Conservation (phyloP, 2,113 vertebrate genomes). For the Nematolebias whitei region DNA sequence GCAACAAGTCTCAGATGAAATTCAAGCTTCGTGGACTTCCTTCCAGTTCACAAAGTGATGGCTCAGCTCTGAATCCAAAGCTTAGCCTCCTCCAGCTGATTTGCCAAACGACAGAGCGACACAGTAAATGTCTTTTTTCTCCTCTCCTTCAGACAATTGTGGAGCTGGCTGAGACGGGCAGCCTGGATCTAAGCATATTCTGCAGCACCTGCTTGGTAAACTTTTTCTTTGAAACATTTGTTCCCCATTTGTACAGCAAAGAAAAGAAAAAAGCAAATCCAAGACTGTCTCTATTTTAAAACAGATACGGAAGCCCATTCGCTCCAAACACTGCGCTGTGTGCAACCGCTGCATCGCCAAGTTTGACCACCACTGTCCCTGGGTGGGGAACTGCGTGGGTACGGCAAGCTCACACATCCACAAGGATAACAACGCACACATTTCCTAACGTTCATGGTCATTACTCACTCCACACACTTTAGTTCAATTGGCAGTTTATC, state of each 20-base stretch:
- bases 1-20: too few species aligned
- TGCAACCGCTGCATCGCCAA: conserved; percentile 98
- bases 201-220: conserved; percentile 99
- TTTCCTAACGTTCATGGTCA: too few species aligned
- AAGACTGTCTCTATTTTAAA: background rate
- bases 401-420: conserved; percentile 61
- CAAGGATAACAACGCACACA: background rate
- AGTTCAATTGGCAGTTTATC: too few species aligned
- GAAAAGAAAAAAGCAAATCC: background rate
- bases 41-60: conserved; percentile 5
- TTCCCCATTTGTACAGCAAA: accelerated
- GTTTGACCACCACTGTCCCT: conserved; percentile 98
- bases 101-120: background rate
- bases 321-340: conserved; percentile 98
- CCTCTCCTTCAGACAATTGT: conserved; percentile 88
- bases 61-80: conserved; percentile 6
- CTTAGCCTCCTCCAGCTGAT: background rate
- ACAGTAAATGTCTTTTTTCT: conserved; percentile 2
- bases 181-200: conserved; percentile 98
- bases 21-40: background rate
- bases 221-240: background rate
- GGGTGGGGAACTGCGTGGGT: conserved; percentile 99
- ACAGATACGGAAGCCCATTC: conserved; percentile 98
- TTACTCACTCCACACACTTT: too few species aligned
- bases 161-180: conserved; percentile 97